Conservation (phyloP, 2,797 vertebrate species). For the Phrynocephalus vlangalii region DNA sequence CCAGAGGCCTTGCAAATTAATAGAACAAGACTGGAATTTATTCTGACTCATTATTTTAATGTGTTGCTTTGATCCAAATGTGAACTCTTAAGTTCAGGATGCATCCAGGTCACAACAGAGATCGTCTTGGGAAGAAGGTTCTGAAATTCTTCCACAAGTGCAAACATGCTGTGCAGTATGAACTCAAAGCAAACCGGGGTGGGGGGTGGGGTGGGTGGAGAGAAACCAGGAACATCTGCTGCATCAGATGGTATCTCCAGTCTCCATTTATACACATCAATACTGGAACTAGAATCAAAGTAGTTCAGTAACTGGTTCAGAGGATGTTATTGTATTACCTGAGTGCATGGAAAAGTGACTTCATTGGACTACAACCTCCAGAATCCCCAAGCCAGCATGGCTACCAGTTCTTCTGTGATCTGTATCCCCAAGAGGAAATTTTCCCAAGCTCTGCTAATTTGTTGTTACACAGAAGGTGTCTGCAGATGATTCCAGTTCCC, state of each 20-base stretch:
- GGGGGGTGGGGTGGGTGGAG: no score
- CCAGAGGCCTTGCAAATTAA: conserved; percentile 14
- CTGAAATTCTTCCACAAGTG: conserved; percentile 29
- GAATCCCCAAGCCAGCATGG: no score
- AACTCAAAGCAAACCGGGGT: background rate
- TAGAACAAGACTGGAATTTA: background rate
- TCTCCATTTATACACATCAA: background rate
- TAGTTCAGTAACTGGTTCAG: background rate
- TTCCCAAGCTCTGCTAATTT: background rate
- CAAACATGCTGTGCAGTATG: conserved; percentile 10
- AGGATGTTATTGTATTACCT: background rate
- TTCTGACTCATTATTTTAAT: conserved; percentile 18
- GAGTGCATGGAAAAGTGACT: no score
- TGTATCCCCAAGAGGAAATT: no score
- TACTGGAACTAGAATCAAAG: background rate
- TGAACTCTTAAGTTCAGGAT: conserved; percentile 16
- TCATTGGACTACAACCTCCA: no score
- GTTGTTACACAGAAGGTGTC: background rate
- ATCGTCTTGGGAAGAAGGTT: background rate
- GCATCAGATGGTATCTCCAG: background rate
- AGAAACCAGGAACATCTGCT: background rate
- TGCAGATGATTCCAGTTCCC: background rate
- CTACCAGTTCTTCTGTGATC: no score
- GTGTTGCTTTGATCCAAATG: background rate
- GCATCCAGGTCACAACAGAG: conserved; percentile 7